Base-by-base conservation (phyloP, 2,113 vertebrate species). In the Strix aluco region DNA sequence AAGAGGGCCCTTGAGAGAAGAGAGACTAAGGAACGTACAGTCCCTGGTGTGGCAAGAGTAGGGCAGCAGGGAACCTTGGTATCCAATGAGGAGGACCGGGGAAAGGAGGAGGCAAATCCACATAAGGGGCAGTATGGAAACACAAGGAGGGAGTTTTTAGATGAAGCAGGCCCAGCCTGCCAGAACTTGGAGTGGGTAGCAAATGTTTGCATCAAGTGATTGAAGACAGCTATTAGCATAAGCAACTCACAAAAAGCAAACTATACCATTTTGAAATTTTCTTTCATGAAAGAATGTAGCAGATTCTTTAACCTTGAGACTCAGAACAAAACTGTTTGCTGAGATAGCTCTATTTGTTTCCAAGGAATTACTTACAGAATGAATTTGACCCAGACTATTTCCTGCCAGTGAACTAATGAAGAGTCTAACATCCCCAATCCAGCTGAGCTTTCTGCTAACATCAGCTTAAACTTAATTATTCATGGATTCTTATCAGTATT, bases 391-490 rank as follows among this genome's bases (percentile, higher is more conserved):
- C 30, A n/a, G 23, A 25, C 44, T 67, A 25, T 89, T 92, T 96
- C 86, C 83, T 96, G 52, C 40, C 66, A 51, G 51, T 57, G 38
- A 94, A 72, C 54, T 57, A 55, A 92, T 15, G 36, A 78, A 55
- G 57, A 89, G 30, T 51, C 46, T 91, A 67, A 91, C 36, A 72
- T 65, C n/a, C 30, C 19, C 44, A 61, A 4, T 78, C 16, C 75
- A 72, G 61, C 15, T 40, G 32, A 83, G 36, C n/a, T 92, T 97
- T 85, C 91, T 95, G 94, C 77, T 94, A 79, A 77, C 91, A 81
- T 92, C 89, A 79, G 65, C 73, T 92, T 89, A 84, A 91, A 81
- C 26, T 92, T 94, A 94, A 95, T 97, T 97, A 94, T 94, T 96
- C 73, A 92, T 84, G 88, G 77, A 62, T 79, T 81, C 80, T 78